Base-by-base conservation (phyloP, 2,113 vertebrate species). In the Caranx melampygus region DNA sequence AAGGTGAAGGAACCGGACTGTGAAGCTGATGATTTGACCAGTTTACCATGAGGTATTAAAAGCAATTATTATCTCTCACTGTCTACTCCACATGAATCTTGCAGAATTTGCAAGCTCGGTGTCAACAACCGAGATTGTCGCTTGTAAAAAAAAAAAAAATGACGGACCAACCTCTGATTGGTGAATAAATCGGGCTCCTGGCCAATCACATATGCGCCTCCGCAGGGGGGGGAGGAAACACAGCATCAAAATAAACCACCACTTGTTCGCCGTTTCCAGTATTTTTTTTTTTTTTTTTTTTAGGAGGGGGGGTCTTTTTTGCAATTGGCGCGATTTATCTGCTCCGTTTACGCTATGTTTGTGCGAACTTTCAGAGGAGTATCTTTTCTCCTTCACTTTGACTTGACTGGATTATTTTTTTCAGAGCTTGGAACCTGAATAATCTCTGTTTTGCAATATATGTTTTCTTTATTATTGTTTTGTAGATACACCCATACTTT, bases 151-250 rank as follows among this genome's bases (percentile, higher is more conserved):
- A 37, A 20, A 55, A 58, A 49, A 59, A 82, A 86, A 75, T 34
- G 75, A 91, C 83, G 85, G 89, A 92, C 79, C 58, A 2, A 44
- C 31, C 64, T 85, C 78, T 89, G 90, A 93, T 93, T 92, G 91
- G 91, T 80, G 67, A 57, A 76, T 60, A 66, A 45, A 60, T 79
- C 20, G 31, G 73, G 81, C 52, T 74, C 16, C 21, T 75, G 78
- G 79, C 91, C 91, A 93, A 94, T 92, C 86, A 79, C 59, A 47
- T 31, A 52, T 74, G 77, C 20, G 51, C 57, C 26, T 85, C 79
- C 34, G 20, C 45, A 85, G 82, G 90, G 91, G 91, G 88, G 90
- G 91, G 91, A 87, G 90, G 91, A 88, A 82, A 81, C 73, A 78
- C 81, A 77, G 77, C 83, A 47, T 90, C 78, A 83, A 76, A 81